These are phyloP conservation scores for Tetramorium parvispinum DNA, from an alignment of 1,140 invertebrate genomes.

Conservation along the genomic window DNA sequence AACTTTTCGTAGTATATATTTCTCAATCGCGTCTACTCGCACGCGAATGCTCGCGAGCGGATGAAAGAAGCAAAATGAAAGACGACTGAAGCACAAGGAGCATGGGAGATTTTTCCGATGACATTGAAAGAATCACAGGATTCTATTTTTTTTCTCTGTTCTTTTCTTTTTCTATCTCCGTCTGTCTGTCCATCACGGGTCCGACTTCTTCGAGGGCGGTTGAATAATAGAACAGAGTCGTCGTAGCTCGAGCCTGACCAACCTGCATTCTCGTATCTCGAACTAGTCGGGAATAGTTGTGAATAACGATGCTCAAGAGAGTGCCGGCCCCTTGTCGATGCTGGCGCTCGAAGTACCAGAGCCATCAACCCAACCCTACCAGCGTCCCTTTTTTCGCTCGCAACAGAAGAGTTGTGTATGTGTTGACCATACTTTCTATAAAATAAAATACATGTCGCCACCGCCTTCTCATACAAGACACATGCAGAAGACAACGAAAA, in stretches of 20 bases:
- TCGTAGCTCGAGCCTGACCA: slow-evolving; percentile 64
- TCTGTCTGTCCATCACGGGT: slow-evolving; percentile 18
- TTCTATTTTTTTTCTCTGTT: not conserved
- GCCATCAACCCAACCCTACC: slow-evolving; percentile 55
- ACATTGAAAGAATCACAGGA: slow-evolving; percentile 30
- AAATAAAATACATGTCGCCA: slow-evolving; percentile 42
- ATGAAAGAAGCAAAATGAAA: slow-evolving; percentile 33
- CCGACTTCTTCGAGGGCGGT: slow-evolving; percentile 54
- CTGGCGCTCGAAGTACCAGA: slow-evolving; percentile 47
- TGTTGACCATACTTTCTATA: slow-evolving; percentile 58
- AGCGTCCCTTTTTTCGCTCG: not conserved
- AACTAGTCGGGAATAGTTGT: slow-evolving; percentile 77
- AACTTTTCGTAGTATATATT: slow-evolving; percentile 9
- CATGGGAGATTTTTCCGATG: not conserved
- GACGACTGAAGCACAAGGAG: not conserved
- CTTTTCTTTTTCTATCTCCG: not conserved
- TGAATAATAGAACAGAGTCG: slow-evolving; percentile 79
- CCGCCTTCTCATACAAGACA: not conserved
- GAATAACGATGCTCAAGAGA: slow-evolving; percentile 82
- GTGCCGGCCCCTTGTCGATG: slow-evolving; percentile 68
- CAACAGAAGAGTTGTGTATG: not conserved
- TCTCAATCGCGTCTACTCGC: slow-evolving; percentile 1
- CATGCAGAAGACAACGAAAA: slow-evolving; percentile 5
- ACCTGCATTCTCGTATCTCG: slow-evolving; percentile 68
- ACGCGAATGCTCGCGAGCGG: not conserved